Percentiles rank a stretch among this genome's conserved stretches.
Evolutionary conservation across 2,113 vertebrate genomes (phyloP).

Genomic region (Pachycephala philippinensis): DNA sequence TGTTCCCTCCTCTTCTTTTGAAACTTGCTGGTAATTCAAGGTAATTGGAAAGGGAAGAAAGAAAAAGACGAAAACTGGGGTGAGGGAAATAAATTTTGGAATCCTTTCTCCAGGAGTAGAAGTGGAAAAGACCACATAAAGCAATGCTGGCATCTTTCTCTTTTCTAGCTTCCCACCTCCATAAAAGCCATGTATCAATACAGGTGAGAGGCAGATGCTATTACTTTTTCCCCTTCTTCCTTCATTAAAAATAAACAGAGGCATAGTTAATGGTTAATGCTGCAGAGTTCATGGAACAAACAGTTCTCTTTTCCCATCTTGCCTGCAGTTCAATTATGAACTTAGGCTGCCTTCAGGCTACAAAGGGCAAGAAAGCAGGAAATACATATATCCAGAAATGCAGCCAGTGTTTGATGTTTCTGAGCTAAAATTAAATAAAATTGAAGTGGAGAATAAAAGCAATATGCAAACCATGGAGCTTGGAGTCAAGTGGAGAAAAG

Average conservation of each 20-base stretch:
- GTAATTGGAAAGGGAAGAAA: neutral
- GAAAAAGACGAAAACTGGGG: neutral
- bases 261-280: conserved; percentile 33
- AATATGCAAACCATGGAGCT: neutral
- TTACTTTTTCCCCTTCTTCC: neutral
- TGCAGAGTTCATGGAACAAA: conserved; percentile 3
- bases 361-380: neutral
- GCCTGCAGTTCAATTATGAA: conserved; percentile 17
- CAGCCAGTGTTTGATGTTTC: conserved; percentile 12
- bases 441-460: neutral
- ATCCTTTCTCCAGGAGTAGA: neutral
- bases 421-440: neutral
- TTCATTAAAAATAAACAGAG: neutral
- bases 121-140: neutral
- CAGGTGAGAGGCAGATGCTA: neutral
- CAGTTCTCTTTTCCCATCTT: conserved; percentile 4
- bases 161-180: neutral
- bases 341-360: conserved; percentile 39
- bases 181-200: neutral
- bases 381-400: conserved; percentile 14
- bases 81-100: neutral
- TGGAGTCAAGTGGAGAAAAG: neutral
- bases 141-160: neutral
- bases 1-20: neutral
- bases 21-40: neutral